Base-by-base conservation (phyloP, 1,140 invertebrate genomes). In the Vollenhovia emeryi region DNA sequence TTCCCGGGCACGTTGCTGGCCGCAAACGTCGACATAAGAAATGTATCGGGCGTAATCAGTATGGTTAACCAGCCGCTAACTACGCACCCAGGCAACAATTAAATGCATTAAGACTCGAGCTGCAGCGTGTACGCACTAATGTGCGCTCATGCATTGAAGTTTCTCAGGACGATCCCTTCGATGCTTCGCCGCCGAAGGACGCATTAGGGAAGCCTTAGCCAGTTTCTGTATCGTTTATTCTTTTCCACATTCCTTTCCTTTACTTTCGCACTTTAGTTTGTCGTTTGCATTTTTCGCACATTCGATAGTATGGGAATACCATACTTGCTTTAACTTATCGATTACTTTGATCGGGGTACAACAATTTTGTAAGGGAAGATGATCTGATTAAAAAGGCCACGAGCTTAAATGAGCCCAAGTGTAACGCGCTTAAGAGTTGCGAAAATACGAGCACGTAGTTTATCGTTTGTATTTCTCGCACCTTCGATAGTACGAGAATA, bases 41-140 rank as follows among this genome's bases (percentile, higher is more conserved):
- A 88, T 87, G 75, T 85, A 85, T 83, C 76, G 87, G 89, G 88
- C 91, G 92, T 93, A 94, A 94, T 92, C 92, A 93, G 91, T 92
- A 92, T 91, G 90, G 92, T 92, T 94, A 94, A 93, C 91, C 93
- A 93, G 92, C 89, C 91, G 92, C 92, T 91, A 91, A 94, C 92
- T 91, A 91, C 91, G 87, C 90, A 85, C 40, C 40, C 15, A 91
- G 85, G 92, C 90, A 93, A 94, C 93, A 93, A 94, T 94, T 94
- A 93, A 90, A 78, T 84, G 84, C 89, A 90, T 91, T 90, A 94
- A 88, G 85, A 84, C 82, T 66, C 86, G 92, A 73, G 79, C 40
- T 90, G 91, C 87, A 91, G 88, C 91, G 89, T 93, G 91, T 92
- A 89, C 90, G 91, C 89, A 91, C 91, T 92, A 93, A 94, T 91